Conservation (phyloP, 2,888 invertebrate genomes). For the Lasioglossum morio region DNA sequence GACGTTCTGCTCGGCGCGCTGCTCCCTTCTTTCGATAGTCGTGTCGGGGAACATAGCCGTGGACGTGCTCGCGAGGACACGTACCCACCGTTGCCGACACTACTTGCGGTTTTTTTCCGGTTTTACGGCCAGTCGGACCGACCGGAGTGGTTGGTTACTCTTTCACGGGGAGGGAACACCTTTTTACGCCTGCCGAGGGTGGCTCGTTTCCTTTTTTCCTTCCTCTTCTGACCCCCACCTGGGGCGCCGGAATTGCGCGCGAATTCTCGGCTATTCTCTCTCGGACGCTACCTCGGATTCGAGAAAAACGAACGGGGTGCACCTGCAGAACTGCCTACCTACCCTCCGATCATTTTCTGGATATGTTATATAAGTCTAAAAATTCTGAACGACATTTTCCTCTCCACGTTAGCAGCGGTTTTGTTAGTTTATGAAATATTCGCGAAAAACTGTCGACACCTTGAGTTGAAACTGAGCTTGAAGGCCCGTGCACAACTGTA, state of each 20-base stretch:
- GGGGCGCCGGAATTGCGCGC: conserved; percentile 1
- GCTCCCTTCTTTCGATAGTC: conserved; percentile 25
- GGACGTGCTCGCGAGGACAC: conserved; percentile 24
- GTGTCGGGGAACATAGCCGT: conserved; percentile 6
- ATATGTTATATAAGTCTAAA: background rate
- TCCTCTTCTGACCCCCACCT: no score
- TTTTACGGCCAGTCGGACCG: conserved; percentile 31
- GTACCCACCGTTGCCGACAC: conserved; percentile 11
- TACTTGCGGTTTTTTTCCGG: conserved; percentile 12
- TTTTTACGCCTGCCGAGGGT: conserved; percentile 17
- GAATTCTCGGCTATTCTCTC: conserved; percentile 22
- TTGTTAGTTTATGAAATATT: background rate
- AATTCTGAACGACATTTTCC: background rate
- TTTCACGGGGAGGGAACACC: conserved; percentile 45
- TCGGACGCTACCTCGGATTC: background rate
- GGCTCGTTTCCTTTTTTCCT: conserved; percentile 10
- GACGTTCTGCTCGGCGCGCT: conserved; percentile 16
- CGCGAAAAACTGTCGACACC: background rate
- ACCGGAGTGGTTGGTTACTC: conserved; percentile 29
- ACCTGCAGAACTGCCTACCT: background rate
- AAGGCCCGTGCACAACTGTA: no score
- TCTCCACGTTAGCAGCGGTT: background rate
- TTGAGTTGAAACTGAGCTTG: no score
- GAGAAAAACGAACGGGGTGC: background rate
- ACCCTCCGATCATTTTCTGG: background rate